These are phyloP conservation scores for Myoxocephalus aenaeus DNA, from an alignment of 2,797 vertebrate genomes.

Conservation along the genomic window DNA sequence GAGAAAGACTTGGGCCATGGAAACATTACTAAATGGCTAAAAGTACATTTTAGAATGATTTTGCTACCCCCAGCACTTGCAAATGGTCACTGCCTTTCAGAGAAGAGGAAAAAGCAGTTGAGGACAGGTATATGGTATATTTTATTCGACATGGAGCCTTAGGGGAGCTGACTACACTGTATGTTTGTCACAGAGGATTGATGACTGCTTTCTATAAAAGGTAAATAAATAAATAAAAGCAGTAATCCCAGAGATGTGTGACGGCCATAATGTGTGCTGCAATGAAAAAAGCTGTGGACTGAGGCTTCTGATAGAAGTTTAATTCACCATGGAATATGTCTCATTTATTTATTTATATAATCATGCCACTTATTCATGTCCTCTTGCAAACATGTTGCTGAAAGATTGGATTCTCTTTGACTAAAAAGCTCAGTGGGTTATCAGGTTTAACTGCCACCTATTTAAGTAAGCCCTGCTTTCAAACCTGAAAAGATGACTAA, in stretches of 20 bases:
- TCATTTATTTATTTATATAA: conserved; percentile 74
- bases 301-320: conserved; percentile 73
- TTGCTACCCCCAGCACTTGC: conserved; percentile 50
- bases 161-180: conserved; percentile 79
- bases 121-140: conserved; percentile 79
- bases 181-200: conserved; percentile 80
- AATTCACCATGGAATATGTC: conserved; percentile 69
- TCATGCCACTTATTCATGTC: conserved; percentile 53
- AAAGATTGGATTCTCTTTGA: conserved; percentile 62
- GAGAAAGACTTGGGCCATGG: conserved; percentile 50
- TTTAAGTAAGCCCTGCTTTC: conserved; percentile 53
- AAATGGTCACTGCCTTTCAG: conserved; percentile 64
- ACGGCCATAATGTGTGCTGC: conserved; percentile 71
- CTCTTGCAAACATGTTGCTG: conserved; percentile 60
- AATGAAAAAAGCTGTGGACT: conserved; percentile 70
- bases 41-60: conserved; percentile 71
- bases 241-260: conserved; percentile 77
- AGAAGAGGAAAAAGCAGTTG: conserved; percentile 61
- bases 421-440: conserved; percentile 61
- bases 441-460: conserved; percentile 44
- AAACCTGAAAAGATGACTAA: conserved; percentile 50
- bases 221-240: conserved; percentile 82
- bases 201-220: conserved; percentile 78
- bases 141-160: conserved; percentile 80
- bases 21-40: conserved; percentile 70